Percentiles rank a stretch among this genome's conserved stretches.
Conservation (phyloP, 2,797 vertebrate species). For the Xenentodon cancila region DNA sequence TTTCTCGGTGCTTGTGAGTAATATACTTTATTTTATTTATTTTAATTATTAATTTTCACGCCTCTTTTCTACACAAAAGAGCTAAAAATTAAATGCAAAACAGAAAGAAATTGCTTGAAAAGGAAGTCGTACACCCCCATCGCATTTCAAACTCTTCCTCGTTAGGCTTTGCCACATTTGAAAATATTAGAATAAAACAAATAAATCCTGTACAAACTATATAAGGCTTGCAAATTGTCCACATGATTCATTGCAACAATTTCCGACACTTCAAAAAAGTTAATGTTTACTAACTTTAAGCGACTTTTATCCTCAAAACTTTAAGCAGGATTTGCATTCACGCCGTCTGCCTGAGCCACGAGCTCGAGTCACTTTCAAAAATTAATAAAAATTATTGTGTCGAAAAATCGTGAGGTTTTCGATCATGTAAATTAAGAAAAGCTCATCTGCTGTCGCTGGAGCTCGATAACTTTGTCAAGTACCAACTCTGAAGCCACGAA, state of each 20-base stretch:
- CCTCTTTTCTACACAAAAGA: conserved; percentile 9
- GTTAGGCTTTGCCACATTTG: conserved; percentile 74
- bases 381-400: conserved; percentile 84
- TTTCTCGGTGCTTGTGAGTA: background rate
- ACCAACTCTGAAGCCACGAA: conserved; percentile 20
- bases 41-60: conserved; percentile 14
- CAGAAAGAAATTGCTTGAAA: conserved; percentile 65
- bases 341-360: conserved; percentile 32
- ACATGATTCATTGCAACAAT: conserved; percentile 45
- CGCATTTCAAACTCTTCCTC: conserved; percentile 70
- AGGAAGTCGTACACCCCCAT: conserved; percentile 61
- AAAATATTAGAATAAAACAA: conserved; percentile 78
- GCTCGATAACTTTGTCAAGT: conserved; percentile 12
- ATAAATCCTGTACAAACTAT: conserved; percentile 44
- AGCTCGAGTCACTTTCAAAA: conserved; percentile 69
- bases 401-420: conserved; percentile 53
- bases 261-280: conserved; percentile 80
- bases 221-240: conserved; percentile 43
- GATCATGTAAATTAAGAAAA: conserved; percentile 82
- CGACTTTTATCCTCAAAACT: conserved; percentile 38
- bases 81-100: conserved; percentile 27
- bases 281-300: background rate
- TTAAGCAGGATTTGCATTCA: conserved; percentile 54
- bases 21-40: conserved; percentile 1
- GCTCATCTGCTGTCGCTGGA: conserved; percentile 41